Evolutionary conservation across 1,140 invertebrate genomes (phyloP), one percentile per base, ranked within the genome.

Genomic region (Polypedilum pembai): DNA sequence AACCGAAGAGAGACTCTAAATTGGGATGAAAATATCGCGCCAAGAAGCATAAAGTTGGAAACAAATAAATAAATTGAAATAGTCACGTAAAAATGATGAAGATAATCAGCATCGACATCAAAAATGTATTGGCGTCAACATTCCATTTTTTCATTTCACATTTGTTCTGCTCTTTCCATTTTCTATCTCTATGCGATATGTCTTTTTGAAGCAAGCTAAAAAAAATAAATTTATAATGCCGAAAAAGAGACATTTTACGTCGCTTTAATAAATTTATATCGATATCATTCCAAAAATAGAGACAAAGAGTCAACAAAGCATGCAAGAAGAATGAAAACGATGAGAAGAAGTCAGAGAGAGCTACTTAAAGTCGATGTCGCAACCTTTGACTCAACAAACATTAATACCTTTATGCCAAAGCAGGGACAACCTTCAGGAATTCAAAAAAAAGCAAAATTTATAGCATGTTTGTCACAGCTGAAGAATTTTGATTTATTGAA

Each of bases 111-210:
- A 12, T 56, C 10, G 24, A 33, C 24, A n/a, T 56, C 12, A 56
- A 56, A 56, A 56, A n/a, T n/a, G 12, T 21, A 69, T 69, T 69
- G 65, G 65, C 65, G 65, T 69, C 65, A 69, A 69, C 65, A 69
- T 69, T 69, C 65, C 65, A 69, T 10, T 33, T 33, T 33, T 33
- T 33, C 24, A 33, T 33, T 5, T 33, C 24, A 33, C 24, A 33
- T 33, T 33, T 5, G 24, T 33, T 33, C 24, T 33, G 24, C 24
- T 33, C 24, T 33, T 33, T 33, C 24, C 24, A 33, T 33, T 33
- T 33, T 33, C 24, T 33, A 45, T 45, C 12, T 56, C 45, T 56
- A 56, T 56, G 12, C 45, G 45, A 45, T 45, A 56, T 56, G 45
- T 56, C 45, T 56, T 56, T 56, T 56, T 56, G n/a, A n/a, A 56